These are phyloP conservation scores for Myotis pilosus DNA, from an alignment of 2,797 vertebrate genomes.

Conservation along the genomic window DNA sequence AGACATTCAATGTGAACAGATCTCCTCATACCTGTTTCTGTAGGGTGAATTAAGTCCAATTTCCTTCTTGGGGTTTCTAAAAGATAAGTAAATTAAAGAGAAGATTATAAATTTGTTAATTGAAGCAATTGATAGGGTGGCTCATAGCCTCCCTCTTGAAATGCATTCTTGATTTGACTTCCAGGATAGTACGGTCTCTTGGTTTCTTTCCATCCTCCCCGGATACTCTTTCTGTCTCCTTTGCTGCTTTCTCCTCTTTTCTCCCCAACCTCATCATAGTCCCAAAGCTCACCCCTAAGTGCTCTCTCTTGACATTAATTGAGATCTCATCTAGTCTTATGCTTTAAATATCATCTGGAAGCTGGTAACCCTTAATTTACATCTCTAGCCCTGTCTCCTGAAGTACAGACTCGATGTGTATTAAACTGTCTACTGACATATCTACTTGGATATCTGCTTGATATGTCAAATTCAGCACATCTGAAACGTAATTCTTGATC, in stretches of 20 bases:
- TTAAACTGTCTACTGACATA: neutral
- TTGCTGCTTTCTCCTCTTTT: neutral
- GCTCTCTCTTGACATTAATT: neutral
- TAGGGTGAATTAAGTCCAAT: neutral
- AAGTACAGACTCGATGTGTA: neutral
- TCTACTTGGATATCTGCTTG: neutral
- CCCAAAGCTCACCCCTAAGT: neutral
- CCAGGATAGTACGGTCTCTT: rapidly evolving
- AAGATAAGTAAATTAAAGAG: neutral
- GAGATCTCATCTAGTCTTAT: neutral
- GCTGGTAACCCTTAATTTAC: neutral
- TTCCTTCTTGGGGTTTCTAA: neutral
- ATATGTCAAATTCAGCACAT: neutral
- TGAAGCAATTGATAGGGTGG: neutral
- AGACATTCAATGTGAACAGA: neutral
- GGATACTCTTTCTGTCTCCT: neutral
- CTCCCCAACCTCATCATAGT: neutral
- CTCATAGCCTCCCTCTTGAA: neutral
- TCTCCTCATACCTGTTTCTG: neutral
- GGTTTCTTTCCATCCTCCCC: neutral
- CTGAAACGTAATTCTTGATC: neutral
- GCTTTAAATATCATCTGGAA: neutral
- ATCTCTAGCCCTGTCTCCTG: neutral
- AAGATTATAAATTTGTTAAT: neutral
- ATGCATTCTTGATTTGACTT: neutral